Evolutionary conservation across 2,888 invertebrate species (phyloP), one percentile per base, ranked within the genome.

Genomic region (Cheilosia grossa): DNA sequence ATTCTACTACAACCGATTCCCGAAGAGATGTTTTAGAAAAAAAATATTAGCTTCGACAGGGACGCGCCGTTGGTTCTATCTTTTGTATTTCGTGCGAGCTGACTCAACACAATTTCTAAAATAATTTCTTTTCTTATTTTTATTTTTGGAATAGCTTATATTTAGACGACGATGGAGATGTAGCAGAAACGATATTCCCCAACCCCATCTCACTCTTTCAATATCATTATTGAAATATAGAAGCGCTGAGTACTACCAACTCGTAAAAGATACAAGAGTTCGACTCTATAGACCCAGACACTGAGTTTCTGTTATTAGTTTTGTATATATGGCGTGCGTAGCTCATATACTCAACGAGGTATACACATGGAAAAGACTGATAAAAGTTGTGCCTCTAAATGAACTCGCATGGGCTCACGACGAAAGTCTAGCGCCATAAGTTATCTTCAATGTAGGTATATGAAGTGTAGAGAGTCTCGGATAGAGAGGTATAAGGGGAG

Each of bases 341-440:
- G 58, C 59, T 69, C 61, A 69, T 75, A 64, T 47, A 33, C 19
- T 17, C 19, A 54, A 17, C 44, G 72, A 73, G 66, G 79, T 78
- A 64, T 72, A 82, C 73, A 37, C 13, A 37, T 37, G 37, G 13
- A 37, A 69, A 73, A 73, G 73, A 82, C 78, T 82, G 82, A 73
- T 78, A 82, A 73, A 82, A 78, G 58, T 61, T 66, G 56, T 61
- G 53, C 47, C 58, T 64, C 58, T 40, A 49, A 49, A 59, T 70
- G 59, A 78, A 72, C 82, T 54, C 56, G 37, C 13, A 13, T 47
- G 56, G 67, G 67, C 72, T 66, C 30, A 75, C 80, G 61, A 64
- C 56, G 72, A 82, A 51, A 72, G 78, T 72, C 82, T 67, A 82
- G 82, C 54, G 67, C 72, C 66, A 78, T 73, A 78, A 82, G 21